Conservation (phyloP, 30 jellyfish, hydroid and myxozoan species). For the Pseudorhiza aurosa region DNA sequence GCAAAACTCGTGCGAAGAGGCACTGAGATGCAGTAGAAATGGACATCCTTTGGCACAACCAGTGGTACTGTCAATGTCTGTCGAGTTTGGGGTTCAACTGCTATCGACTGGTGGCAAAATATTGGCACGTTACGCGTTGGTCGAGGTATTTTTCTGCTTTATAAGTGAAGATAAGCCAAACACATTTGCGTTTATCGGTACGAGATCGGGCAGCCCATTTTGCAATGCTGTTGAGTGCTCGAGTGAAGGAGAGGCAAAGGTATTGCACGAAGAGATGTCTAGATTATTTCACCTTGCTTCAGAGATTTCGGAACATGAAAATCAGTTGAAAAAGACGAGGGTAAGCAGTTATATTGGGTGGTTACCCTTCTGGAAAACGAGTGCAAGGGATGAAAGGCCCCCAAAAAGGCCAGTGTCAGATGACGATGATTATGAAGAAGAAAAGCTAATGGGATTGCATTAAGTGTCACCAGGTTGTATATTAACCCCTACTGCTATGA, state of each 20-base stretch:
- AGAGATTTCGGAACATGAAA: background rate
- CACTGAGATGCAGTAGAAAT: background rate
- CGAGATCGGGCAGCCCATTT: background rate
- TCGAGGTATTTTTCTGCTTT: constrained; percentile 9
- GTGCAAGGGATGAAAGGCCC: background rate
- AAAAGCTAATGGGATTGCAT: constrained; percentile 3
- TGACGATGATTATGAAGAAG: constrained; percentile 15
- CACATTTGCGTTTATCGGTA: constrained; percentile 13
- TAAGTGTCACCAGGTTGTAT: no score
- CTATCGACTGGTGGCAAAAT: background rate
- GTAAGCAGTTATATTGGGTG: background rate
- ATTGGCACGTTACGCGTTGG: background rate
- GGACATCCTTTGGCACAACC: background rate
- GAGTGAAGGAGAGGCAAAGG: constrained; percentile 20
- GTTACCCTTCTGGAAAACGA: background rate
- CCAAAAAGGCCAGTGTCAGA: background rate
- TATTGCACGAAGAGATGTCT: background rate
- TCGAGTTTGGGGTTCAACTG: constrained; percentile 7
- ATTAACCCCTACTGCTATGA: no score
- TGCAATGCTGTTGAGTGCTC: constrained; percentile 19
- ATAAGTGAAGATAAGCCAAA: constrained; percentile 10
- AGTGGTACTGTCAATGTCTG: constrained; percentile 1
- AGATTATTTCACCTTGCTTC: background rate
- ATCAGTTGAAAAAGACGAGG: background rate
- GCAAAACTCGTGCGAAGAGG: background rate